These are phyloP conservation scores for Acanthurus leucopareius DNA, from an alignment of 2,797 vertebrate genomes.

Conservation along the genomic window DNA sequence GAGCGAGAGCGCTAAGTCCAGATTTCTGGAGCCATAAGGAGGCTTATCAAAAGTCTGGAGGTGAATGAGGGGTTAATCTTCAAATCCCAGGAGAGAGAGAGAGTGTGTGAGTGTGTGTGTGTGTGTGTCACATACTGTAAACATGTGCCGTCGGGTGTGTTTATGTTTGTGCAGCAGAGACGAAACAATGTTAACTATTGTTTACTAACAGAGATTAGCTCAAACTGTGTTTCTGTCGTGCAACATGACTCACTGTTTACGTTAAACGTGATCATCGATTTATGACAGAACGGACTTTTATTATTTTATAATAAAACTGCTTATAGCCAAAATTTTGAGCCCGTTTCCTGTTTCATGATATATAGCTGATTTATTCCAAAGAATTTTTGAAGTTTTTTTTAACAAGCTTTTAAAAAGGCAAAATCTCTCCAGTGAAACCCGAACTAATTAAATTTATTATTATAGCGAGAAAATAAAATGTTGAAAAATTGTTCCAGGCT, in stretches of 20 bases:
- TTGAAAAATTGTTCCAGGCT: background rate
- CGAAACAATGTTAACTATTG: no score
- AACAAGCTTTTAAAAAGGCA: background rate
- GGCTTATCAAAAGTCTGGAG: constrained; percentile 26
- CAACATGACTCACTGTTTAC: background rate
- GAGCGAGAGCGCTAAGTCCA: constrained; percentile 7
- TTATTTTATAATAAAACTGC: background rate
- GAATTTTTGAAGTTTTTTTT: constrained; percentile 6
- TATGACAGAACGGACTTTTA: background rate
- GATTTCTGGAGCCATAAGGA: constrained; percentile 53
- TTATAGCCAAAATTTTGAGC: background rate
- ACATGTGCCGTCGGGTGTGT: background rate
- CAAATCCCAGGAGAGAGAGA: constrained; percentile 27
- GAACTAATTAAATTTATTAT: constrained; percentile 10
- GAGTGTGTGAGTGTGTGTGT: background rate
- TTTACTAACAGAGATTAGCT: background rate
- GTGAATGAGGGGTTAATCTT: constrained; percentile 43
- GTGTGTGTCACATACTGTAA: constrained; percentile 27
- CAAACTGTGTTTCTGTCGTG: background rate
- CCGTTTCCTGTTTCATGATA: background rate
- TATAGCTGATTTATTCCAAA: background rate
- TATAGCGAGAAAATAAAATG: constrained; percentile 7
- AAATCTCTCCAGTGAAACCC: background rate
- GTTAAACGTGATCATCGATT: no score
- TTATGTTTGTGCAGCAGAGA: constrained; percentile 3